phyloP scores from a whole-genome alignment of 2,888 invertebrate genomes.

The Vannuccia rotundouncinata region DNA sequence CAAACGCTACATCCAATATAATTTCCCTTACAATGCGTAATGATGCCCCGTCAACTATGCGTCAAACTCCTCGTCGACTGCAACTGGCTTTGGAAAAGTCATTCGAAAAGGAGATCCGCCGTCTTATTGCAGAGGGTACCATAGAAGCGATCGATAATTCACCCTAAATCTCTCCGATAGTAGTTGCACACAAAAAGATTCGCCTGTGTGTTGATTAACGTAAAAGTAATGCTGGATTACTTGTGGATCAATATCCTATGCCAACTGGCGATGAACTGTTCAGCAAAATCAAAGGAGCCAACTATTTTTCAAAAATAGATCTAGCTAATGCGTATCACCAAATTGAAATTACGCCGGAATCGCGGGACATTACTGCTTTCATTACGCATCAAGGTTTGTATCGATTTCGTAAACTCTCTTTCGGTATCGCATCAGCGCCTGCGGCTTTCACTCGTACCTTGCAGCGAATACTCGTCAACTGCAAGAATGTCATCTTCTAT shows the following conservation, averaged over 20 bases:
- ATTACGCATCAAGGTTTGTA: neutral
- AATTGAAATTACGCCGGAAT: conserved; percentile 5
- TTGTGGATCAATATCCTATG: neutral
- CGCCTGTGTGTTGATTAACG: conserved; percentile 7
- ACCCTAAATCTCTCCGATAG: conserved; percentile 5
- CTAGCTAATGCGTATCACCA: neutral
- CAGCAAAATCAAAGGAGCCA: neutral
- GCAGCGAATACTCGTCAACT: neutral
- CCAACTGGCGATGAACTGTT: conserved; percentile 25
- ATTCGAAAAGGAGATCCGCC: neutral
- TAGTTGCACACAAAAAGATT: conserved; percentile 6
- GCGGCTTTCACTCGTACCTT: conserved; percentile 8
- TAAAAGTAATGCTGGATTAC: neutral
- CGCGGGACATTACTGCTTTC: neutral
- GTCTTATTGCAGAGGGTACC: conserved; percentile 6
- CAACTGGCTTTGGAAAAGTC: neutral
- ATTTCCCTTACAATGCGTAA: too few species aligned
- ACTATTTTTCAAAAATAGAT: conserved; percentile 16
- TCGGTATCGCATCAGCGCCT: conserved; percentile 9
- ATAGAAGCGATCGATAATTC: neutral
- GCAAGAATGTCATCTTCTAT: neutral
- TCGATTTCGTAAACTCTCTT: conserved; percentile 15
- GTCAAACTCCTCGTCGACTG: neutral
- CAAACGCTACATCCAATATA: too few species aligned
- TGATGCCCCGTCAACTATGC: neutral